Evolutionary conservation across 2,888 invertebrate genomes (phyloP).

Genomic region (Platerodrilus igneus): DNA sequence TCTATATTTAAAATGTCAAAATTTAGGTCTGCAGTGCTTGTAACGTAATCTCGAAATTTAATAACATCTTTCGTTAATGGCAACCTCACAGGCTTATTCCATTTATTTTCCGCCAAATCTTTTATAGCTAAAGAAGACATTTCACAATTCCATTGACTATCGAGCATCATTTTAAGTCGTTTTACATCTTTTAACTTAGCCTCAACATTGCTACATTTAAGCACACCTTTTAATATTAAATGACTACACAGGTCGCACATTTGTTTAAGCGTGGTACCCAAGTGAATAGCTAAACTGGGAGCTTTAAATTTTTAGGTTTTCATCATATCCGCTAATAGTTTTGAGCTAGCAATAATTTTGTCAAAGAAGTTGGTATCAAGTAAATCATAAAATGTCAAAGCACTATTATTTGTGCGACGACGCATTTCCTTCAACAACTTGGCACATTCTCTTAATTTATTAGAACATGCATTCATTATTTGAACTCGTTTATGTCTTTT

Average conservation of each 20-base stretch:
- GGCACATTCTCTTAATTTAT: conserved; percentile 13
- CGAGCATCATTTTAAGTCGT: too few species aligned
- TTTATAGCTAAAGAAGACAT: conserved; percentile 13
- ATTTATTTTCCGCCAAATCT: conserved; percentile 14
- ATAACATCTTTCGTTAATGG: conserved; percentile 14
- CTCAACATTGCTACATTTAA: too few species aligned
- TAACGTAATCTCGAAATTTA: conserved; percentile 12
- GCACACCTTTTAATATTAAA: conserved; percentile 7
- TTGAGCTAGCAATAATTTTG: background rate
- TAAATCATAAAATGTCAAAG: background rate
- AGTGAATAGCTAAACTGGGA: conserved; percentile 11
- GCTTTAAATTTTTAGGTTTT: conserved; percentile 6
- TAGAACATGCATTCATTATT: conserved; percentile 4
- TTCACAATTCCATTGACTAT: conserved; percentile 16
- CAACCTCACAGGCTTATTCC: conserved; percentile 14
- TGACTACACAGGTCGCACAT: conserved; percentile 4
- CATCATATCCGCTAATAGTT: conserved; percentile 12
- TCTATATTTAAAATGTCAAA: conserved; percentile 7
- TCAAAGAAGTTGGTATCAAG: conserved; percentile 8
- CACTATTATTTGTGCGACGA: background rate
- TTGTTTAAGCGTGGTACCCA: conserved; percentile 13
- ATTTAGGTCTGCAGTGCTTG: conserved; percentile 7
- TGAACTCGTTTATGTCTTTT: conserved; percentile 12
- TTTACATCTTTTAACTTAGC: too few species aligned
- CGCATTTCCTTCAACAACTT: conserved; percentile 9